phyloP scores from a whole-genome alignment of 2,888 invertebrate genomes.

The Lumbricus terrestris region DNA sequence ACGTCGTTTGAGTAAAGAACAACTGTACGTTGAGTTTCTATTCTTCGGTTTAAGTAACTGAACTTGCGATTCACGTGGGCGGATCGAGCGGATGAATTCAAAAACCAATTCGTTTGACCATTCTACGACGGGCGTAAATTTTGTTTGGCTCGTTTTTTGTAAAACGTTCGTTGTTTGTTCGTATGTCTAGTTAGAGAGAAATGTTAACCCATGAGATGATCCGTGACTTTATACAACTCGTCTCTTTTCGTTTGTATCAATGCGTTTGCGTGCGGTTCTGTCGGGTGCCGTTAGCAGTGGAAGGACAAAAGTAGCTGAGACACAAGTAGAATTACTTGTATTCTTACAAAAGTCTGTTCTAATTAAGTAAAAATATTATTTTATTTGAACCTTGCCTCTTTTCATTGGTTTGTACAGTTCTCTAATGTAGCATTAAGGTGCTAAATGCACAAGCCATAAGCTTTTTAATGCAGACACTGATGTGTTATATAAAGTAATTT shows the following conservation, averaged over 20 bases:
- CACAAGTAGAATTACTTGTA: neutral
- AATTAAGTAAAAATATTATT: neutral
- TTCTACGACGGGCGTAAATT: neutral
- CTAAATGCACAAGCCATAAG: neutral
- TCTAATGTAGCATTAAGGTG: neutral
- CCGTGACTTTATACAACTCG: neutral
- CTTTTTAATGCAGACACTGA: neutral
- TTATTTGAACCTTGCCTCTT: neutral
- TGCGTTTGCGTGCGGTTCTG: neutral
- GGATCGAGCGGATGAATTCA: neutral
- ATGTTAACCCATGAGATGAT: neutral
- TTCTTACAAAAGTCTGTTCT: neutral
- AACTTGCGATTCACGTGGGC: neutral
- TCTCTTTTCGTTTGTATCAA: neutral
- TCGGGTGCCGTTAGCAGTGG: neutral
- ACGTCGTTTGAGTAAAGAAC: conserved; percentile 12
- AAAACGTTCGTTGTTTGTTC: conserved; percentile 3
- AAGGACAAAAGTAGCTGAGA: neutral
- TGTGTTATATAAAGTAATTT: neutral
- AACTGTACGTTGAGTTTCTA: neutral
- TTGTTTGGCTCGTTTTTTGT: neutral
- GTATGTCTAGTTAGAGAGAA: neutral
- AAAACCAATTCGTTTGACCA: neutral
- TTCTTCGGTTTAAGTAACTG: neutral
- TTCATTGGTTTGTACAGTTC: neutral